Base-by-base conservation (phyloP, 2,113 vertebrate genomes). In the Lepisosteus oculatus region DNA sequence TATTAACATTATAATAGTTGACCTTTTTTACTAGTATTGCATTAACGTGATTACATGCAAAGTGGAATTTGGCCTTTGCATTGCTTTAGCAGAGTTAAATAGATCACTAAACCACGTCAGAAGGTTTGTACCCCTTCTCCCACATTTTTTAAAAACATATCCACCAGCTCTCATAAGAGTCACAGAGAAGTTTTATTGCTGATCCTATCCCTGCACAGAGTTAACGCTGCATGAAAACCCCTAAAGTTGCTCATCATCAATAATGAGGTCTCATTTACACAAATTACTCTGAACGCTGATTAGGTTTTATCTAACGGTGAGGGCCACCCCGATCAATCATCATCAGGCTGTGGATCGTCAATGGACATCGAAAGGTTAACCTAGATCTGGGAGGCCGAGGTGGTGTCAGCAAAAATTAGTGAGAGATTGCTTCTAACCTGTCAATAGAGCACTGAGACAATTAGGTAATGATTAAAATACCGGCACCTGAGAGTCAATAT, bases 321-420 rank as follows among this genome's bases (percentile, higher is more conserved):
- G 93, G 90, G 92, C 93, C 92, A 93, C 89, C 90, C 91, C 86
- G 91, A 95, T 97, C 92, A 91, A 98, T 97, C 74, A 88, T 91
- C 93, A 91, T 93, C 90, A 93, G 87, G 90, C 93, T 82, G 90
- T 88, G 78, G 90, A 87, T 92, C 89, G 88, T 92, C 92, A 90
- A 89, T 91, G 92, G 90, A 88, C 89, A 93, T 88, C 88, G 91
- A 95, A 96, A 97, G 96, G 94, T 98, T 96, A 96, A 92, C 88
- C 87, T 87, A 87, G 90, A 95, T 92, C 93, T 92, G 84, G 80
- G 77, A 87, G 89, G 85, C 87, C 85, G 86, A 88, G 85, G 86
- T 83, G 65, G 82, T 95, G 95, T 99, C 97, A 98, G 96, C 97
- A 98, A 93, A 98, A 95, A 96, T 96, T 92, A 93, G 91, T 91